Conservation (phyloP, 2,888 invertebrate genomes). For the Elmis aenea region DNA sequence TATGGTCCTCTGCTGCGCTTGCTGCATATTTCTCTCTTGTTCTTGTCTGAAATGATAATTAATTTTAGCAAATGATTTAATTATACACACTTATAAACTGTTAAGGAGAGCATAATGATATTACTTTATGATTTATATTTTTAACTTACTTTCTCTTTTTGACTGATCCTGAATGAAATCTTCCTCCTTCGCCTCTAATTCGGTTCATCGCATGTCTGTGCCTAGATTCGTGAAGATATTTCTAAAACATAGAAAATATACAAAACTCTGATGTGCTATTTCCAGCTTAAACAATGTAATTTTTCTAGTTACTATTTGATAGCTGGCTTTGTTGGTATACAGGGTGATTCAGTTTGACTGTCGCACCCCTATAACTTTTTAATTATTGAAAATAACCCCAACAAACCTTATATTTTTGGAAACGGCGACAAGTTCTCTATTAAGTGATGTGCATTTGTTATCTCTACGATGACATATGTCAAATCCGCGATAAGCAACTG, state of each 20-base stretch:
- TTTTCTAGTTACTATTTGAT: too few relatives aligned
- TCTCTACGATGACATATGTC: too few relatives aligned
- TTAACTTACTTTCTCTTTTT: constrained; percentile 34
- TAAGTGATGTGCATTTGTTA: too few relatives aligned
- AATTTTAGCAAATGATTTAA: too few relatives aligned
- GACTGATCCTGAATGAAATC: constrained; percentile 76
- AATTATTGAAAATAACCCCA: too few relatives aligned
- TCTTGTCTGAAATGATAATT: constrained; percentile 11
- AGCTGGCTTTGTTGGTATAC: too few relatives aligned
- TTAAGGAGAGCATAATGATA: background rate
- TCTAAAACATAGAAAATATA: constrained; percentile 54
- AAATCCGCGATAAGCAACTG: too few relatives aligned
- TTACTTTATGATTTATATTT: background rate
- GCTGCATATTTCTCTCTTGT: constrained; percentile 32
- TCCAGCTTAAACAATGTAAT: background rate
- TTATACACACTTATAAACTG: too few relatives aligned
- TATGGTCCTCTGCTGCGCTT: constrained; percentile 37
- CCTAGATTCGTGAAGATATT: constrained; percentile 97
- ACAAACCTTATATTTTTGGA: too few relatives aligned
- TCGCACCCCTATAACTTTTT: too few relatives aligned
- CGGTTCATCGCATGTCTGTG: constrained; percentile 98
- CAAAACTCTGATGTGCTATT: background rate
- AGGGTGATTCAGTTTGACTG: too few relatives aligned
- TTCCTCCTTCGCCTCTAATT: constrained; percentile 92
- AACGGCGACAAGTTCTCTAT: too few relatives aligned